phyloP scores from a whole-genome alignment of 2,113 vertebrate genomes.

The Ochotona princeps region DNA sequence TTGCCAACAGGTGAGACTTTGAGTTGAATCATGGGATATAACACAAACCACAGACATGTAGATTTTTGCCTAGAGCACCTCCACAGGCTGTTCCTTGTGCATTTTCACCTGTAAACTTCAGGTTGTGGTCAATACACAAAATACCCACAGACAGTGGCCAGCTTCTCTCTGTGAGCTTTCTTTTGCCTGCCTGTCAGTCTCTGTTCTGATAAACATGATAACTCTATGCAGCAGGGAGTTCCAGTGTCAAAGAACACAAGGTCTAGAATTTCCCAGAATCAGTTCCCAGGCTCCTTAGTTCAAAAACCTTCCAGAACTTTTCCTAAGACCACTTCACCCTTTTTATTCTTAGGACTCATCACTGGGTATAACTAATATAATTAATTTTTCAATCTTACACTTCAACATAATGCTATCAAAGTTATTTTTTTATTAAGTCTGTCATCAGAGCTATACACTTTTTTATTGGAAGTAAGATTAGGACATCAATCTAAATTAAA shows the following conservation, averaged over 20 bases:
- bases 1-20: background rate
- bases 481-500: background rate
- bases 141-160: background rate
- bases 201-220: background rate
- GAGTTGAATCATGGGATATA: background rate
- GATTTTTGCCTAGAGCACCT: background rate
- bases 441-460: background rate
- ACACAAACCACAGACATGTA: background rate
- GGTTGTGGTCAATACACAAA: background rate
- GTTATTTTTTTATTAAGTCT: background rate
- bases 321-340: background rate
- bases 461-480: background rate
- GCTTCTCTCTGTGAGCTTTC: background rate
- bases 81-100: background rate
- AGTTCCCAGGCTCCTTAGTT: slow-evolving; percentile 14
- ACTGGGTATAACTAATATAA: background rate
- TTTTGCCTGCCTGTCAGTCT: rapidly evolving
- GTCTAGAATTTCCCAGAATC: background rate
- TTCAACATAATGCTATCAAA: background rate
- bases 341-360: background rate
- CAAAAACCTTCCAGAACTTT: background rate
- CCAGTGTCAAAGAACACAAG: background rate
- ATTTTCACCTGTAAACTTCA: background rate
- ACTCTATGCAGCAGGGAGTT: background rate
- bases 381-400: background rate